Base-by-base conservation (phyloP, 2,888 invertebrate species). In the Callimorpha dominula region DNA sequence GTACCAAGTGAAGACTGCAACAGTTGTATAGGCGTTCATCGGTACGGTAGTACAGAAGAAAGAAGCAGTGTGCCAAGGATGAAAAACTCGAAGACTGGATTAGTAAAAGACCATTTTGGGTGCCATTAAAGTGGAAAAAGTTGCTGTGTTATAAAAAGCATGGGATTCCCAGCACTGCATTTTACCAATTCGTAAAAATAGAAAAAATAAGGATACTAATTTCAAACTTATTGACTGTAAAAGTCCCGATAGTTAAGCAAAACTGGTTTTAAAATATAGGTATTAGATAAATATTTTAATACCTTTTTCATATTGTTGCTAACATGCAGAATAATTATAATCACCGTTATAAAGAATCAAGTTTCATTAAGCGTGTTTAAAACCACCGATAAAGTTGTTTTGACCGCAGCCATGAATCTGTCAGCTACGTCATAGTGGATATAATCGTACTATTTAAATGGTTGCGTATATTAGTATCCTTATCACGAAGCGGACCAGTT, bases 401-500 rank as follows among this genome's bases (percentile, higher is more conserved):
- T 65, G 73, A 62, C 49, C 54, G n/a, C 5, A 64, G 57, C 31
- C 67, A 62, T 42, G 66, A 67, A 67, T 54, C 57, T 66, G 73
- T 67, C 65, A 65, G 60, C 72, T 74, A 83, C 81, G 84, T 82
- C 79, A 77, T 64, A 57, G 43, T 40, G 46, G 60, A 11, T 68
- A 46, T 31, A 68, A 42, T 54, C 12, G 43, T 68, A 68, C 43
- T 68, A 68, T 43, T 17, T 57, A 54, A 54, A 68, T 43, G 65
- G 49, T 57, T 75, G 70, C 50, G 52, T 77, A 79, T 73, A 75
- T 74, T 71, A 75, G 73, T 83, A 70, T 74, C 65, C 62, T 80
- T 82, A 84, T 83, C 83, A 73, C 49, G 50, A 82, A 75, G 71
- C 70, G 68, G 72, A 83, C 82, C 77, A 75, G 71, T 67, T 74